Conservation (phyloP, 2,888 invertebrate species). For the Cryptophagus acutangulus region DNA sequence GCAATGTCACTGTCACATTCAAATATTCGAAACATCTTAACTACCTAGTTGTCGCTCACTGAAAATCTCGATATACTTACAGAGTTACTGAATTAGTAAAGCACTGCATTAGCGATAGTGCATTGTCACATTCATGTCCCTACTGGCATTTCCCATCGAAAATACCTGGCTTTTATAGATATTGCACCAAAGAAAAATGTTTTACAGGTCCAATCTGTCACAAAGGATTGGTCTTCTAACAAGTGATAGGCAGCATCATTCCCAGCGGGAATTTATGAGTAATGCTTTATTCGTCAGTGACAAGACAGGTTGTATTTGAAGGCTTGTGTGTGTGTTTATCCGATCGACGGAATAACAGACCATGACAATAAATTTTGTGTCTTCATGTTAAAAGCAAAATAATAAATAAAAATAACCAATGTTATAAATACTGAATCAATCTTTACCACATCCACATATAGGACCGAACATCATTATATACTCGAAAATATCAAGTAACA, state of each 20-base stretch:
- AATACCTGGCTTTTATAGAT: constrained; percentile 30
- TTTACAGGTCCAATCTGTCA: constrained; percentile 45
- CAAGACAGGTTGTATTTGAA: constrained; percentile 8
- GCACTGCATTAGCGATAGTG: constrained; percentile 33
- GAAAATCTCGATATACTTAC: too few relatives aligned
- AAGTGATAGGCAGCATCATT: constrained; percentile 44
- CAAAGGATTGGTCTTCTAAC: constrained; percentile 46
- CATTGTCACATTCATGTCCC: constrained; percentile 32
- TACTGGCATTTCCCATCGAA: constrained; percentile 17
- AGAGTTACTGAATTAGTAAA: constrained; percentile 42
- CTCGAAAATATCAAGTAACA: too few relatives aligned
- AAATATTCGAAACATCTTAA: too few relatives aligned
- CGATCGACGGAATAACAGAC: constrained; percentile 7
- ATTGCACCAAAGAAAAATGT: constrained; percentile 41
- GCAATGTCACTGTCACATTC: too few relatives aligned
- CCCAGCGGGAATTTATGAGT: constrained; percentile 44
- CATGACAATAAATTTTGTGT: constrained; percentile 3
- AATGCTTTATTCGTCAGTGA: constrained; percentile 43
- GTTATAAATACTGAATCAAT: too few relatives aligned
- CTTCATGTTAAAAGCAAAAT: too few relatives aligned
- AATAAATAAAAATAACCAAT: too few relatives aligned
- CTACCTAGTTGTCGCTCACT: too few relatives aligned
- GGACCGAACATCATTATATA: too few relatives aligned
- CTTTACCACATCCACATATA: too few relatives aligned
- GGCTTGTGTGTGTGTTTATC: constrained; percentile 7